Evolutionary conservation across 2,797 vertebrate species (phyloP).

Genomic region (Etheostoma perlongum): DNA sequence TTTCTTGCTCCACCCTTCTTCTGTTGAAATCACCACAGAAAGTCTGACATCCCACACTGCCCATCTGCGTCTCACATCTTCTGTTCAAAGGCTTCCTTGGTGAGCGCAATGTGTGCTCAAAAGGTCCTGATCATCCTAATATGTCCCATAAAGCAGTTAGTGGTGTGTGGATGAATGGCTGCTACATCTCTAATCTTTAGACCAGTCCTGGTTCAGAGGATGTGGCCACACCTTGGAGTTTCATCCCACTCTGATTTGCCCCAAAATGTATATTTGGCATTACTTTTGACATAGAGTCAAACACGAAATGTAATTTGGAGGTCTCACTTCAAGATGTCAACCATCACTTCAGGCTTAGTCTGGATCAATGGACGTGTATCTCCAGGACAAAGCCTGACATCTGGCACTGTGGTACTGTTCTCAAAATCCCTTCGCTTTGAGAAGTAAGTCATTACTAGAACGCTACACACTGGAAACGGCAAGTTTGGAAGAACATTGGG

Average conservation of each 20-base stretch:
- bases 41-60: slow-evolving; percentile 27
- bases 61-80: slow-evolving; percentile 67
- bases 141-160: slow-evolving; percentile 34
- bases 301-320: neutral
- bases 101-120: slow-evolving; percentile 1
- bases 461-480: no score
- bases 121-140: slow-evolving; percentile 24
- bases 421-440: no score
- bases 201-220: slow-evolving; percentile 9
- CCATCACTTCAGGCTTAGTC: neutral
- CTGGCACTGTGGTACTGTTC: no score
- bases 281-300: neutral
- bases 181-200: slow-evolving; percentile 4
- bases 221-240: neutral
- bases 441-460: no score
- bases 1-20: slow-evolving; percentile 18
- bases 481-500: no score
- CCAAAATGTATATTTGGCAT: neutral
- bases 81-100: slow-evolving; percentile 42
- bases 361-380: no score
- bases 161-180: slow-evolving; percentile 9
- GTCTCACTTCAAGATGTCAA: neutral
- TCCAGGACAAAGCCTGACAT: no score
- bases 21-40: slow-evolving; percentile 29
- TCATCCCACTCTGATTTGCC: neutral